Evolutionary conservation across 1,140 invertebrate species (phyloP).

Genomic region (Dolichoris vasculosae): DNA sequence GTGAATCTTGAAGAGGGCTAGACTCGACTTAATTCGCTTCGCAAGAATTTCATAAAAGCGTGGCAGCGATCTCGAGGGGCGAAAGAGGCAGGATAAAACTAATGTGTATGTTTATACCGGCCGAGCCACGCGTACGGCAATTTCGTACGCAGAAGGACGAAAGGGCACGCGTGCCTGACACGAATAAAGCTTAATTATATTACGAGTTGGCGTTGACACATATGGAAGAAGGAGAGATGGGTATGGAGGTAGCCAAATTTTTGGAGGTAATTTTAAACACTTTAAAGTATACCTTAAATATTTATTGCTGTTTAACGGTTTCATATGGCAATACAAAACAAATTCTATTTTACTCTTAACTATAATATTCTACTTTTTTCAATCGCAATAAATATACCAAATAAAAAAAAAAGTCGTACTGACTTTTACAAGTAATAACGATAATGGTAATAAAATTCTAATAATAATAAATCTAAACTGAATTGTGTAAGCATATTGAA

Average conservation of each 20-base stretch:
- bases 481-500: no score
- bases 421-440: no score
- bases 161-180: conserved; percentile 24
- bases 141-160: conserved; percentile 29
- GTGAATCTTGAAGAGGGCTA: conserved; percentile 43
- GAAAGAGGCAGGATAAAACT: conserved; percentile 6
- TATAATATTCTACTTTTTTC: no score
- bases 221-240: not conserved
- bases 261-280: conserved; percentile 22
- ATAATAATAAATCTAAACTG: no score
- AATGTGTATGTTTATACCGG: conserved; percentile 37
- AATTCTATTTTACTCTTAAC: no score
- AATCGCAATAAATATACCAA: no score
- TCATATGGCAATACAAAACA: no score
- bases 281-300: no score
- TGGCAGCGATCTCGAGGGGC: conserved; percentile 1
- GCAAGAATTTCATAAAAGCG: conserved; percentile 51
- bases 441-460: no score
- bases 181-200: conserved; percentile 51
- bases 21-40: conserved; percentile 51
- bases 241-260: no score
- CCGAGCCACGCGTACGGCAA: not conserved
- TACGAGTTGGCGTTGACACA: conserved; percentile 18
- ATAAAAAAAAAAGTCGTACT: no score
- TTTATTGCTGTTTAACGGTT: no score